Evolutionary conservation across 2,888 invertebrate genomes (phyloP).

Genomic region (Rhagonycha fulva): DNA sequence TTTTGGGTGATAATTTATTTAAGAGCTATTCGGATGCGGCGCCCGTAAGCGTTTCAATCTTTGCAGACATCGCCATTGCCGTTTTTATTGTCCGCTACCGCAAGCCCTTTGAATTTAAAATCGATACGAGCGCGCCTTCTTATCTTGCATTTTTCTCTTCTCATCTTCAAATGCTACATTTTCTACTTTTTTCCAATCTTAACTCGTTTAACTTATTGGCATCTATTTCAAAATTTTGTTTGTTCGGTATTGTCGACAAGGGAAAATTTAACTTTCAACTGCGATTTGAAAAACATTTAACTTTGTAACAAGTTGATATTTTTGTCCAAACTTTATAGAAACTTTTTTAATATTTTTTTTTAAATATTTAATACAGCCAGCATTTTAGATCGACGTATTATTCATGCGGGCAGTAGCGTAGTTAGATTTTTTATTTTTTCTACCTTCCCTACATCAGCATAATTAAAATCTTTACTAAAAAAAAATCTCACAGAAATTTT

Average conservation of each 20-base stretch:
- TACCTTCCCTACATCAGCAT: conserved; percentile 1
- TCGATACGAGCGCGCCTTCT: conserved; percentile 24
- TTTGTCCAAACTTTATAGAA: not conserved
- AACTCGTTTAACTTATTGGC: conserved; percentile 9
- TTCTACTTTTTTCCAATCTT: not conserved
- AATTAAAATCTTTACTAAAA: too few species aligned
- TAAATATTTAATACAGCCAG: not conserved
- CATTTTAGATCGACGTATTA: not conserved
- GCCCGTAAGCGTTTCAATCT: conserved; percentile 30
- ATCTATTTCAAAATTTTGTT: conserved; percentile 23
- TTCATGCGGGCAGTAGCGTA: conserved; percentile 9
- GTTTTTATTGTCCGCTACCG: conserved; percentile 30
- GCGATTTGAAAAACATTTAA: conserved; percentile 19
- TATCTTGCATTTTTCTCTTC: conserved; percentile 13
- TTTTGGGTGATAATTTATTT: conserved; percentile 33
- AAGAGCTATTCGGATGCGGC: conserved; percentile 36
- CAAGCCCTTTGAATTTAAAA: conserved; percentile 33
- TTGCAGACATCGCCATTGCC: conserved; percentile 29
- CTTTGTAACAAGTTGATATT: conserved; percentile 1
- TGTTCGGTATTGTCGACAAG: conserved; percentile 22
- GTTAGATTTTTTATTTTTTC: conserved; percentile 15
- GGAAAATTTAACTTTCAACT: conserved; percentile 21
- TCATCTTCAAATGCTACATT: conserved; percentile 5
- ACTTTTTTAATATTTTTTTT: not conserved
- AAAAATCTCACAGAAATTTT: too few species aligned